Evolutionary conservation across 2,888 invertebrate species (phyloP).

Genomic region (Cosmopolites sordidus): DNA sequence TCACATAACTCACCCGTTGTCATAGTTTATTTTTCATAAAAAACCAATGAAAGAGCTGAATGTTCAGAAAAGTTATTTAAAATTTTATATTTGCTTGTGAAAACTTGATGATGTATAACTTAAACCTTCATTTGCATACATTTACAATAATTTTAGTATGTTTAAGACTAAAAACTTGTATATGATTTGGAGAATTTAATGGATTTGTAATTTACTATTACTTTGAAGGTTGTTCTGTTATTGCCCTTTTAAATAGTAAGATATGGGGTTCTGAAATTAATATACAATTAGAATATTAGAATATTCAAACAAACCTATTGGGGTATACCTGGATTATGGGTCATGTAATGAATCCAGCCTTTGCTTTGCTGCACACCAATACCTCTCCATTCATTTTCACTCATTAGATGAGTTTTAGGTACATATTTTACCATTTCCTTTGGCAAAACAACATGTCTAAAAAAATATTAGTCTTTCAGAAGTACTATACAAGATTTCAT

Average conservation of each 20-base stretch:
- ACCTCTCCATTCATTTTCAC: constrained; percentile 89
- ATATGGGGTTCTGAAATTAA: constrained; percentile 77
- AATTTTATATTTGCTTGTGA: too few species aligned
- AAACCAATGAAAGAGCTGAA: too few species aligned
- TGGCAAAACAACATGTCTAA: constrained; percentile 90
- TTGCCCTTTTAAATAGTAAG: constrained; percentile 75
- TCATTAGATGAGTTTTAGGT: constrained; percentile 89
- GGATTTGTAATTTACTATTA: neutral
- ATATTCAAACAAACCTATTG: constrained; percentile 21
- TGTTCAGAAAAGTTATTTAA: too few species aligned
- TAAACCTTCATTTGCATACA: too few species aligned
- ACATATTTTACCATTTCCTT: constrained; percentile 87
- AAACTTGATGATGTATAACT: too few species aligned
- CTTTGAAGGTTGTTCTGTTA: constrained; percentile 41
- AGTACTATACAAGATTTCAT: neutral
- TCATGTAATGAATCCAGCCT: constrained; percentile 97
- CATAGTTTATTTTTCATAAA: too few species aligned
- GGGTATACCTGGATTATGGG: constrained; percentile 77
- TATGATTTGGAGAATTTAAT: too few species aligned
- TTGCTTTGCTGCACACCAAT: constrained; percentile 95
- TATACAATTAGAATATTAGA: neutral
- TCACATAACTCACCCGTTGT: too few species aligned
- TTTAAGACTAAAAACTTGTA: too few species aligned
- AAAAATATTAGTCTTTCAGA: constrained; percentile 9
- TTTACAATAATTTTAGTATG: too few species aligned